Evolutionary conservation across 2,797 vertebrate species (phyloP), one percentile per base, ranked within the genome.

Genomic region (Chiroxiphia lanceolata): DNA sequence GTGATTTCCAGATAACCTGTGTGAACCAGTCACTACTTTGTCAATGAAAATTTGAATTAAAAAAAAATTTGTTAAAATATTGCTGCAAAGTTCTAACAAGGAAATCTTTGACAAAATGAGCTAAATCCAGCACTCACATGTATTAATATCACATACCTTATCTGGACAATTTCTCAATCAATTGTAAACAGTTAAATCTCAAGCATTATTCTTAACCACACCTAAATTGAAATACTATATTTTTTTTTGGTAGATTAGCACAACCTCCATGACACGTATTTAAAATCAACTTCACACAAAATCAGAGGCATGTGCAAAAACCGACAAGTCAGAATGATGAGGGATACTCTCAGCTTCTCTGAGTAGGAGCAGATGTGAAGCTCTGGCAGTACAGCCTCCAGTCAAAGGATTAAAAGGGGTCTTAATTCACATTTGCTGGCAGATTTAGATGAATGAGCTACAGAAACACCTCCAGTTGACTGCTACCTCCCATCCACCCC

Each of bases 331-430:
- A 51, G 81, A 82, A 90, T 34, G 67, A 79, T 70, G 59, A 84
- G 27, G 44, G 40, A 47, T 50, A 34, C 33, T 44, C 83, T 84
- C 76, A 54, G 86, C 40, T 82, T 86, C 78, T 63, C 42, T 87
- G 74, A 92, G 80, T 90, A 59, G 40, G 67, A 95, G 86, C 92
- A 96, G 90, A 93, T 94, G 92, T 70, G 68, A 76, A 92, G 44
- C 12, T 44, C 88, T 79, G 47, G 67, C 80, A 70, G 53, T n/a
- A 56, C 26, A 78, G 40, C 40, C 75, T 82, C 65, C 83, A 90
- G 77, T 36, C 40, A 88, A 69, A 83, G 65, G 63, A 79, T 65
- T 95, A 59, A 72, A 94, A 94, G 27, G 10, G 33, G 7, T 61
- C 83, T 90, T 94, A 94, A 93, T 61, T 86, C 76, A 83, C 54